Conservation (phyloP, 2,797 vertebrate species). For the Sebastes matsubarae region DNA sequence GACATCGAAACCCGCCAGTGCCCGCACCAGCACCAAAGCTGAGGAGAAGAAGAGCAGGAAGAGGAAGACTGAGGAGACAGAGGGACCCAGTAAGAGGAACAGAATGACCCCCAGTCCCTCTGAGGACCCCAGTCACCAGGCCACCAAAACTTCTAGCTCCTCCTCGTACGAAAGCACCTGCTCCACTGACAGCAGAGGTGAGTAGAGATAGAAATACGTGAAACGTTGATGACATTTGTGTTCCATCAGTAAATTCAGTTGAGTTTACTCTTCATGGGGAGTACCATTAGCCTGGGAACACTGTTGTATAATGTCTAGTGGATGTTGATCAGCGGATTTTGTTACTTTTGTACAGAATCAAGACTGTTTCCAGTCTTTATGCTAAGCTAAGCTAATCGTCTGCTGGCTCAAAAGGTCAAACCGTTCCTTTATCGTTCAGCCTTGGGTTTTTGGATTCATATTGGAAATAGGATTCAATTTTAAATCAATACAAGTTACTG, state of each 20-base stretch:
- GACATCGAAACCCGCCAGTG: background rate
- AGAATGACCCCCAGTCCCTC: background rate
- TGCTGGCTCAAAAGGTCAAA: background rate
- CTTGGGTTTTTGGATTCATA: background rate
- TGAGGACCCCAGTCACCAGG: background rate
- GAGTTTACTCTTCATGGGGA: background rate
- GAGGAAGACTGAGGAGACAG: background rate
- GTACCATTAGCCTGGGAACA: background rate
- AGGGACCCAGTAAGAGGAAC: background rate
- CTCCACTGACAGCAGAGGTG: background rate
- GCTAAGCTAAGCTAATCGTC: background rate
- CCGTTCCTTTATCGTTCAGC: background rate
- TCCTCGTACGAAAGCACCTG: background rate
- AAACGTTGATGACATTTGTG: too few species aligned
- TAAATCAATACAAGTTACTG: background rate
- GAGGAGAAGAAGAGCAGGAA: background rate
- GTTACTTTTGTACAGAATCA: background rate
- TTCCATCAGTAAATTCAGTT: too few species aligned
- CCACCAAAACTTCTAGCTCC: background rate
- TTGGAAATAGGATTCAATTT: background rate
- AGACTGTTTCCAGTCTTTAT: background rate
- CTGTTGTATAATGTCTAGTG: background rate
- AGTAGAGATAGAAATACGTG: too few species aligned
- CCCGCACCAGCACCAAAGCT: background rate
- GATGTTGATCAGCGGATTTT: background rate